Conservation (phyloP, 2,113 vertebrate genomes). For the Motacilla tschutschensis region DNA sequence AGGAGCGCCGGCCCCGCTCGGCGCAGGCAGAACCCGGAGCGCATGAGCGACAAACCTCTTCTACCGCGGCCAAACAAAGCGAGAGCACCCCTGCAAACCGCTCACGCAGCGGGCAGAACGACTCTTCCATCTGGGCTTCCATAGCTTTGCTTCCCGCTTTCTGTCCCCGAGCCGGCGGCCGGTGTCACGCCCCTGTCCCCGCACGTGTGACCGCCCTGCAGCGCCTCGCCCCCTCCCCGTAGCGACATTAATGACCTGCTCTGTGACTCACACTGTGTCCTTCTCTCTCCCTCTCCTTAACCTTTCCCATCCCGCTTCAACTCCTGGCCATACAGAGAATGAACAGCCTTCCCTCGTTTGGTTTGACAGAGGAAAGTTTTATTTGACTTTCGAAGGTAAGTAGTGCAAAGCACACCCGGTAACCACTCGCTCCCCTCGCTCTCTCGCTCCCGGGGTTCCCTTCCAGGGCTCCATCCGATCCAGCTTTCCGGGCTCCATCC, state of each 20-base stretch:
- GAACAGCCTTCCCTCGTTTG: slow-evolving; percentile 99
- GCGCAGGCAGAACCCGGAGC: neutral
- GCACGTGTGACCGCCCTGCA: slow-evolving; percentile 70
- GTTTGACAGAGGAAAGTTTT: slow-evolving; percentile 99
- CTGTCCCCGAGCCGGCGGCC: slow-evolving; percentile 29
- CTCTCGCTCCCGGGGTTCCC: slow-evolving; percentile 46
- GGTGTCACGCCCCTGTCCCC: slow-evolving; percentile 15
- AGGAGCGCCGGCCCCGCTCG: slow-evolving; percentile 8
- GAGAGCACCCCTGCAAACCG: neutral
- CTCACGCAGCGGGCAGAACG: neutral
- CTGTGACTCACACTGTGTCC: slow-evolving; percentile 96
- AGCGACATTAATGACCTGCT: slow-evolving; percentile 87
- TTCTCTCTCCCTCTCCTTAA: slow-evolving; percentile 90
- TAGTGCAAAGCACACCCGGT: slow-evolving; percentile 80
- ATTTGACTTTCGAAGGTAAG: slow-evolving; percentile 99
- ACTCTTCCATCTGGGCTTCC: slow-evolving; percentile 61
- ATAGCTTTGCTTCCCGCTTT: slow-evolving; percentile 73
- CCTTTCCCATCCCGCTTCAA: slow-evolving; percentile 81
- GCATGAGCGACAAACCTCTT: slow-evolving; percentile 34
- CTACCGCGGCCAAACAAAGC: neutral
- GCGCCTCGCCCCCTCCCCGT: slow-evolving; percentile 69
- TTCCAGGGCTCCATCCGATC: slow-evolving; percentile 43
- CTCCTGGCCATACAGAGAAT: slow-evolving; percentile 95
- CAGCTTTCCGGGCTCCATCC: slow-evolving; percentile 32
- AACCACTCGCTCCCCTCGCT: slow-evolving; percentile 43